Conservation (phyloP, 2,888 invertebrate genomes). For the Rhodophaea formosa region DNA sequence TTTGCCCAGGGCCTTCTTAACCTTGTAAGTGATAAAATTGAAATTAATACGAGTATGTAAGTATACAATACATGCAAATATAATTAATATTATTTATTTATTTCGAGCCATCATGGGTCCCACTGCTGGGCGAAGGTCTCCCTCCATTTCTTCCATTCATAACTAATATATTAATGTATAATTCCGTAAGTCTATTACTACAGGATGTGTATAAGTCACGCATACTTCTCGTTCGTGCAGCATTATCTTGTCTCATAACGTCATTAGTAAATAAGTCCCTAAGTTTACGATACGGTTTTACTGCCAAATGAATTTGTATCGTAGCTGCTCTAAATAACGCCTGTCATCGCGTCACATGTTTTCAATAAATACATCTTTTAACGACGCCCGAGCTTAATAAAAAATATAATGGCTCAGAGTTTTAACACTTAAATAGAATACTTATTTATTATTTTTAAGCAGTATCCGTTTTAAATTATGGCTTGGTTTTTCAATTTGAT, state of each 20-base stretch:
- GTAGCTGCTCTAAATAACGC: conserved; percentile 53
- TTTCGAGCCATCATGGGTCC: no score
- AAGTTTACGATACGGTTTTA: conserved; percentile 38
- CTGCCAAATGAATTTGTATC: conserved; percentile 57
- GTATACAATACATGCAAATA: no score
- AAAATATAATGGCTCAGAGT: conserved; percentile 58
- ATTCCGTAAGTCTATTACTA: no score
- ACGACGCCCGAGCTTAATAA: conserved; percentile 65
- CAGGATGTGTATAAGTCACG: no score
- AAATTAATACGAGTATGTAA: no score
- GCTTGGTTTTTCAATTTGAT: background rate
- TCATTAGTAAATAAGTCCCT: conserved; percentile 19
- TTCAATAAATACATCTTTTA: conserved; percentile 65
- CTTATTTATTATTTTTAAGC: conserved; percentile 14
- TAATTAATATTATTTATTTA: no score
- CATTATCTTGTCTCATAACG: background rate
- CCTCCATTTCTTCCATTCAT: no score
- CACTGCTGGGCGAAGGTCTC: no score
- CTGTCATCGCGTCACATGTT: conserved; percentile 65
- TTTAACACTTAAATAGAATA: conserved; percentile 43
- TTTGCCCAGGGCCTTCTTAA: no score
- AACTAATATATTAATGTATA: no score
- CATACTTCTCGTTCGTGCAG: no score
- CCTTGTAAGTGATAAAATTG: no score
- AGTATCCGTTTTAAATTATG: background rate